These are phyloP conservation scores for Botia kubotai DNA, from an alignment of 2,797 vertebrate genomes.

Conservation along the genomic window DNA sequence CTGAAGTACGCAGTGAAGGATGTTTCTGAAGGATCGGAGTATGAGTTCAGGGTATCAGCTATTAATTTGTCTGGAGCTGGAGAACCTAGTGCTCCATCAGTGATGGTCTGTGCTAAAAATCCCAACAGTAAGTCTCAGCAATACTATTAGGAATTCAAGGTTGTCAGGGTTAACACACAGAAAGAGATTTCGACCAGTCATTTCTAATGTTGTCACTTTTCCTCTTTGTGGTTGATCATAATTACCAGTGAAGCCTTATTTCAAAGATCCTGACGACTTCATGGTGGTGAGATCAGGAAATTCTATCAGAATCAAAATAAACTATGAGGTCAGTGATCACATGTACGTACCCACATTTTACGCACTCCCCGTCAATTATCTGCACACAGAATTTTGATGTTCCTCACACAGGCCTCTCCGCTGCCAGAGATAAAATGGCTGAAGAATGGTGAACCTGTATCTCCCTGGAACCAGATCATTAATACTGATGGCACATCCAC, in stretches of 20 bases:
- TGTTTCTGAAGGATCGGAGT: conserved; percentile 82
- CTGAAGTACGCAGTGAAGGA: conserved; percentile 74
- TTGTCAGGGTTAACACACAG: neutral
- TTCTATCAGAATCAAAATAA: conserved; percentile 78
- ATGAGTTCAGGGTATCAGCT: conserved; percentile 87
- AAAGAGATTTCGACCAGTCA: too few species aligned
- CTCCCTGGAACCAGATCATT: conserved; percentile 68
- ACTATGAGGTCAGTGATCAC: conserved; percentile 78
- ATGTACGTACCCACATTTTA: too few species aligned
- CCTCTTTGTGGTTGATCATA: neutral
- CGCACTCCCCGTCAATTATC: too few species aligned
- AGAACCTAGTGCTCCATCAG: conserved; percentile 81
- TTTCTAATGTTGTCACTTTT: neutral
- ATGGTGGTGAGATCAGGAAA: conserved; percentile 83
- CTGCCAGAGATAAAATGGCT: conserved; percentile 83
- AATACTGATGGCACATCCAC: conserved; percentile 77
- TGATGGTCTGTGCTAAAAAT: conserved; percentile 80
- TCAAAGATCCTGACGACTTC: conserved; percentile 80
- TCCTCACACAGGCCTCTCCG: conserved; percentile 78
- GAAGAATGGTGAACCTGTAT: conserved; percentile 81
- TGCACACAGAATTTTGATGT: too few species aligned
- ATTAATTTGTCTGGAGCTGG: conserved; percentile 83
- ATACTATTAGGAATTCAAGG: neutral
- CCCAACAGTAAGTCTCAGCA: conserved; percentile 77
- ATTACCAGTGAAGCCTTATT: conserved; percentile 79